These are phyloP conservation scores for Lipophrys pholis DNA, from an alignment of 2,113 vertebrate species.

Conservation along the genomic window DNA sequence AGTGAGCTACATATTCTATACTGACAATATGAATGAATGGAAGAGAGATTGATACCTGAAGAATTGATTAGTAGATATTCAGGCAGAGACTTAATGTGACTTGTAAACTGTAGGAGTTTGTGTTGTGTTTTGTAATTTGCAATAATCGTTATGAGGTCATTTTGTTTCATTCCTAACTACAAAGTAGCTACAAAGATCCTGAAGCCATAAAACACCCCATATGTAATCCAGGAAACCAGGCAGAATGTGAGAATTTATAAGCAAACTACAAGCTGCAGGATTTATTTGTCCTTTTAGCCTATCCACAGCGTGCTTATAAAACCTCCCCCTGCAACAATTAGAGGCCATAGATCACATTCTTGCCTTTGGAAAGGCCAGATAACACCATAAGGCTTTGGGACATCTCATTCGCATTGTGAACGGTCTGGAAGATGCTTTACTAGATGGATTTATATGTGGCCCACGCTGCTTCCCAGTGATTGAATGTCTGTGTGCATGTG, in stretches of 20 bases:
- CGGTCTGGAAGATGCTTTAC: slow-evolving; percentile 74
- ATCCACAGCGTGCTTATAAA: slow-evolving; percentile 68
- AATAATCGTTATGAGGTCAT: too few species aligned
- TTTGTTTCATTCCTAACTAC: too few species aligned
- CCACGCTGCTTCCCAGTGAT: slow-evolving; percentile 72
- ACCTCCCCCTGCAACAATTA: slow-evolving; percentile 70
- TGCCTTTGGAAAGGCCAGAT: slow-evolving; percentile 58
- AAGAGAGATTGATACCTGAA: slow-evolving; percentile 5
- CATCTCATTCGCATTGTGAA: slow-evolving; percentile 78
- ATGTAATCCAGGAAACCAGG: slow-evolving; percentile 29
- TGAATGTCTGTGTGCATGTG: slow-evolving; percentile 82
- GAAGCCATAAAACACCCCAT: not conserved
- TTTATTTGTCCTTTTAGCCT: slow-evolving; percentile 69
- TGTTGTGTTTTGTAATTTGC: not conserved
- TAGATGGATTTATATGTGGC: slow-evolving; percentile 78
- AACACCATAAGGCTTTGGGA: slow-evolving; percentile 68
- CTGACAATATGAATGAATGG: slow-evolving; percentile 18
- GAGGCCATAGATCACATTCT: slow-evolving; percentile 75
- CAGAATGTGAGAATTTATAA: slow-evolving; percentile 53
- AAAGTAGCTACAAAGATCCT: slow-evolving; percentile 9
- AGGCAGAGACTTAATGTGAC: slow-evolving; percentile 7
- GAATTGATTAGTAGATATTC: slow-evolving; percentile 18
- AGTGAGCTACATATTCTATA: slow-evolving; percentile 53
- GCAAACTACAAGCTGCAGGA: slow-evolving; percentile 46
- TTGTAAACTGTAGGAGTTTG: slow-evolving; percentile 1